These are phyloP conservation scores for Neoscelio sp. DNA, from an alignment of 2,888 invertebrate species.

Conservation along the genomic window DNA sequence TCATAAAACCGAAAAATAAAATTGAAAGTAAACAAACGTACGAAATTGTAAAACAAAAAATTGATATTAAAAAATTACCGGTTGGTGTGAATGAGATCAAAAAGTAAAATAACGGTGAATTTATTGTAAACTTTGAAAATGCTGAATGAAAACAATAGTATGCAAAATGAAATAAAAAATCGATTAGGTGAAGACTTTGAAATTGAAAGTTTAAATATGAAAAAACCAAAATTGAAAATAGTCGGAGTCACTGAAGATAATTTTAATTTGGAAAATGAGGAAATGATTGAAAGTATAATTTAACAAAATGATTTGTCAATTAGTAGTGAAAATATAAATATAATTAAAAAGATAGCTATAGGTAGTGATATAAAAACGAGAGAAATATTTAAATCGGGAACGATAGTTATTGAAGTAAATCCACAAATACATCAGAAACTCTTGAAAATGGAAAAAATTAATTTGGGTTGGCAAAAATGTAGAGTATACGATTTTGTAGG, in stretches of 20 bases:
- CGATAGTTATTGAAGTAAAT: not conserved
- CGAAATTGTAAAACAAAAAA: not conserved
- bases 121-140: not conserved
- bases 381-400: not conserved
- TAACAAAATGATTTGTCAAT: too few relatives aligned
- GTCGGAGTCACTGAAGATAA: not conserved
- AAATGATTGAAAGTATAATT: too few relatives aligned
- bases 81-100: not conserved
- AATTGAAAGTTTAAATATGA: not conserved
- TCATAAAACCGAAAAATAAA: not conserved
- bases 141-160: not conserved
- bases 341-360: too few relatives aligned
- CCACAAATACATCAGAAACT: not conserved
- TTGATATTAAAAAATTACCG: not conserved
- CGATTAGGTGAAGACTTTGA: not conserved
- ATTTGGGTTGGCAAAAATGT: slow-evolving; percentile 6
- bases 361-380: too few relatives aligned
- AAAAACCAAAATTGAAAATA: not conserved
- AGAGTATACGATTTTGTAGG: not conserved
- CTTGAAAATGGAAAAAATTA: not conserved
- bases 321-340: too few relatives aligned
- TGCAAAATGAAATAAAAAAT: not conserved
- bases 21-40: not conserved
- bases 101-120: not conserved
- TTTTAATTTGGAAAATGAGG: not conserved